These are phyloP conservation scores for Trichonephila clavata DNA, from an alignment of 1,140 invertebrate species.

Conservation along the genomic window DNA sequence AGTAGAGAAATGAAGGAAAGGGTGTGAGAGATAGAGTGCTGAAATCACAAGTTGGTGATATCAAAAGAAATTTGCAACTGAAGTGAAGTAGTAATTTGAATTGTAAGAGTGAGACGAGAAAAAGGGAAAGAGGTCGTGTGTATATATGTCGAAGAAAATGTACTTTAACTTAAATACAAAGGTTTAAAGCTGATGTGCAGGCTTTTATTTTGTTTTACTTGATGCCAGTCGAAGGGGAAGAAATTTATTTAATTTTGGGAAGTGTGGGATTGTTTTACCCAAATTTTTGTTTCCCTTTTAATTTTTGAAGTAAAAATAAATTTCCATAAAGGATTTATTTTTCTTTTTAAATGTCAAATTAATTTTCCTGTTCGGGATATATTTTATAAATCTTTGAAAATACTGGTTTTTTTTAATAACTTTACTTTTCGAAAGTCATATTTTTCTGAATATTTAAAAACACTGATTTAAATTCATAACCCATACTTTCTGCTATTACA, in stretches of 20 bases:
- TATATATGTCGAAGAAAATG: neutral
- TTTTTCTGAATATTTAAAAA: neutral
- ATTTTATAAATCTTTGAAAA: too few species aligned
- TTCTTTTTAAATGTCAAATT: too few species aligned
- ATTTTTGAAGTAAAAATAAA: too few species aligned
- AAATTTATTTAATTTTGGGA: too few species aligned
- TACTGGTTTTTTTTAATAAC: too few species aligned
- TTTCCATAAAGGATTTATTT: too few species aligned
- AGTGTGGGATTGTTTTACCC: too few species aligned
- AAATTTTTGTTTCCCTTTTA: too few species aligned
- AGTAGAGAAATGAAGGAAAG: neutral
- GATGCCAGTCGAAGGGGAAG: too few species aligned
- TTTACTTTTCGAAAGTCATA: neutral
- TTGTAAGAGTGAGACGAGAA: neutral
- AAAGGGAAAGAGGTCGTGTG: neutral
- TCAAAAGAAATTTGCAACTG: neutral
- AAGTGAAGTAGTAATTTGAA: neutral
- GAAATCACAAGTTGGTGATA: neutral
- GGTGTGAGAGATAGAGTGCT: neutral
- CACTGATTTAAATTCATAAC: neutral
- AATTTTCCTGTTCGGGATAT: too few species aligned
- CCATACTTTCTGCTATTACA: neutral
- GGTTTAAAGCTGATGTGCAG: slow-evolving; percentile 19
- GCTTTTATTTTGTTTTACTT: neutral
- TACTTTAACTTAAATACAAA: neutral